A percentile compares a stretch with the other conserved stretches of the same genome.
These are phyloP conservation scores for Brachyhypopomus occidentalis DNA, from an alignment of 2,113 vertebrate species.

Conservation along the genomic window DNA sequence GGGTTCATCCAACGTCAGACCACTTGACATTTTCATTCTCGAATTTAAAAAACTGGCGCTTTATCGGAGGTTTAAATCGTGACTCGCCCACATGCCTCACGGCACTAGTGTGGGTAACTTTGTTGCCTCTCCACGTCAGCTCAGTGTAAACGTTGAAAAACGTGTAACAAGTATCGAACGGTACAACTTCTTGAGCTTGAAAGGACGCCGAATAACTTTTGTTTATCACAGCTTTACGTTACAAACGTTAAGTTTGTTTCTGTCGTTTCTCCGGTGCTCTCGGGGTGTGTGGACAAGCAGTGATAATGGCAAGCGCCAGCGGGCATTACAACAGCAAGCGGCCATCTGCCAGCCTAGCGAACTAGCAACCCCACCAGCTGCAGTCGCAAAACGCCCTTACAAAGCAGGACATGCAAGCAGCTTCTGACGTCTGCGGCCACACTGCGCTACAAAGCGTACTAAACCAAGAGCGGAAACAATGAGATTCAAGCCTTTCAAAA, in stretches of 20 bases:
- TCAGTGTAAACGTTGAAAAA: neutral
- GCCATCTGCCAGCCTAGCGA: constrained; percentile 81
- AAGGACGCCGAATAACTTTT: neutral
- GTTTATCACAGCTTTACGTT: neutral
- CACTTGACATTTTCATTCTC: constrained; percentile 48
- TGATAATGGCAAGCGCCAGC: constrained; percentile 76
- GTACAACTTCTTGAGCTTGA: neutral
- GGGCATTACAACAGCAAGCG: constrained; percentile 79
- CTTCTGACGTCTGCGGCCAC: constrained; percentile 86
- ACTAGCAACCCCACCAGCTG: constrained; percentile 80
- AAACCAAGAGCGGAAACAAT: constrained; percentile 79
- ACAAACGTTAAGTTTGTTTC: constrained; percentile 48
- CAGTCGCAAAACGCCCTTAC: constrained; percentile 84
- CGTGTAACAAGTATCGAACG: neutral
- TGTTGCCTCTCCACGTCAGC: constrained; percentile 25
- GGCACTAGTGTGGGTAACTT: neutral
- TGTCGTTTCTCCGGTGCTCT: constrained; percentile 51
- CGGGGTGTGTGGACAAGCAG: constrained; percentile 67
- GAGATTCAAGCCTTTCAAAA: constrained; percentile 70
- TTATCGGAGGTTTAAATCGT: constrained; percentile 34
- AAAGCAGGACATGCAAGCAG: constrained; percentile 86
- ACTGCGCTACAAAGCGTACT: constrained; percentile 81
- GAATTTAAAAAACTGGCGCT: constrained; percentile 52
- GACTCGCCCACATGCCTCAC: constrained; percentile 4
- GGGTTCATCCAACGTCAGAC: constrained; percentile 50